Conservation (phyloP, 1,140 invertebrate genomes). For the Cherax quadricarinatus region DNA sequence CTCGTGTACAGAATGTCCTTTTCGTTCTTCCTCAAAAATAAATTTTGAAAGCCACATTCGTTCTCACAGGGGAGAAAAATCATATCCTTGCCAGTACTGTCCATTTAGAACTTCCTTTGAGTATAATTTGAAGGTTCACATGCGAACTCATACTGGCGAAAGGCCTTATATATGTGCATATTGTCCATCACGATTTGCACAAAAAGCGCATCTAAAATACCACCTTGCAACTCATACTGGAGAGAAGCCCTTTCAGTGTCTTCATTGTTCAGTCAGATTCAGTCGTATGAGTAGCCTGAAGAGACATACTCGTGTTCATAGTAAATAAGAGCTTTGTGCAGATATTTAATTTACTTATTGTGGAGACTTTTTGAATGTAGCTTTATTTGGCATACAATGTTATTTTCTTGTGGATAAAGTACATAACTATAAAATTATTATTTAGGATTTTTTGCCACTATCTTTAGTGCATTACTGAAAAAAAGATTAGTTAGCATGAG, state of each 20-base stretch:
- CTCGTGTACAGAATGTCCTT: background rate
- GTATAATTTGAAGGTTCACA: conserved; percentile 10
- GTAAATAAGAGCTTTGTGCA: background rate
- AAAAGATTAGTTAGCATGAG: too few relatives aligned
- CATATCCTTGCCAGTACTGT: background rate
- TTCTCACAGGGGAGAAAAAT: background rate
- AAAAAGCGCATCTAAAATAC: background rate
- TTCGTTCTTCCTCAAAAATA: background rate
- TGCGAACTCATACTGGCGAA: conserved; percentile 7
- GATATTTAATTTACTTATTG: too few relatives aligned
- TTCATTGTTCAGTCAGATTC: background rate
- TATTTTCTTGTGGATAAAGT: too few relatives aligned
- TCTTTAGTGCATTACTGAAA: too few relatives aligned
- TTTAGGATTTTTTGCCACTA: too few relatives aligned
- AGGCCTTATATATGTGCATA: background rate
- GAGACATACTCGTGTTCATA: conserved; percentile 2
- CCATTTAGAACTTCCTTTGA: conserved; percentile 4
- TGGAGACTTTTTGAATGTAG: too few relatives aligned
- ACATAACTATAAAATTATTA: too few relatives aligned
- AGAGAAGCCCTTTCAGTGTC: conserved; percentile 2
- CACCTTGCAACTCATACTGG: background rate
- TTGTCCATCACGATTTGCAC: background rate
- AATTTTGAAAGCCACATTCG: background rate
- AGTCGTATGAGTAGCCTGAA: conserved; percentile 2
- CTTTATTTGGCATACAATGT: too few relatives aligned